Evolutionary conservation across 2,888 invertebrate genomes (phyloP).

Genomic region (Caenorhabditis macrosperma): DNA sequence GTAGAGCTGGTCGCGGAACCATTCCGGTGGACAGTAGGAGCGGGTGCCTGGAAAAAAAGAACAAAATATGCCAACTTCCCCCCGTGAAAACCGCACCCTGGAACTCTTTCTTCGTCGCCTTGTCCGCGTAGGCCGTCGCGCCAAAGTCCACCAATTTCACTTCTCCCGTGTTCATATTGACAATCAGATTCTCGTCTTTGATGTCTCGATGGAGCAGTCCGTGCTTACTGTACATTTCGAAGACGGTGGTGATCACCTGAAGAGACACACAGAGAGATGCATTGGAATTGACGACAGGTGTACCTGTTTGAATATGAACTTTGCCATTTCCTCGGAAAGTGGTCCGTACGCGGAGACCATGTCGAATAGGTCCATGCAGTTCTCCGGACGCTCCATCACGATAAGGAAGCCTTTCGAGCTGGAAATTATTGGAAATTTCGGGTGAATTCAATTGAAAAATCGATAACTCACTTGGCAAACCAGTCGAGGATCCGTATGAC

Average conservation of each 20-base stretch:
- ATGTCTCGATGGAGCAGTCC: conserved; percentile 77
- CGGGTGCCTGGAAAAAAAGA: conserved; percentile 64
- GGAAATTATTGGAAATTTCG: conserved; percentile 57
- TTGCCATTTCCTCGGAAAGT: conserved; percentile 73
- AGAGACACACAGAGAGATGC: background rate
- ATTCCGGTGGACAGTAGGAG: conserved; percentile 78
- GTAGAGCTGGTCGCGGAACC: conserved; percentile 75
- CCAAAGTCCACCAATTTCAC: conserved; percentile 77
- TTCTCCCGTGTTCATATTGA: conserved; percentile 76
- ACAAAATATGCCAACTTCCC: background rate
- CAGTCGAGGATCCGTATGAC: conserved; percentile 76
- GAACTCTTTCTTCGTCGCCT: conserved; percentile 75
- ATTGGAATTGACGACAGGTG: no score
- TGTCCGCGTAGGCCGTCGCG: conserved; percentile 73
- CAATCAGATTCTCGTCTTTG: conserved; percentile 78
- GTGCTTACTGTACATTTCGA: conserved; percentile 73
- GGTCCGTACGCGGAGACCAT: conserved; percentile 75
- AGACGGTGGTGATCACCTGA: conserved; percentile 73
- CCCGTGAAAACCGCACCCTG: conserved; percentile 59
- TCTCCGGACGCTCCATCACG: conserved; percentile 75
- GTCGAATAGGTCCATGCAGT: conserved; percentile 77
- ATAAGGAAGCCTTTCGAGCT: conserved; percentile 77
- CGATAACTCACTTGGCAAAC: conserved; percentile 73
- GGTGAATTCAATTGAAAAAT: no score
- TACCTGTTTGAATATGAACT: conserved; percentile 73